Evolutionary conservation across 2,888 invertebrate species (phyloP).

Genomic region (Globia sparganii): DNA sequence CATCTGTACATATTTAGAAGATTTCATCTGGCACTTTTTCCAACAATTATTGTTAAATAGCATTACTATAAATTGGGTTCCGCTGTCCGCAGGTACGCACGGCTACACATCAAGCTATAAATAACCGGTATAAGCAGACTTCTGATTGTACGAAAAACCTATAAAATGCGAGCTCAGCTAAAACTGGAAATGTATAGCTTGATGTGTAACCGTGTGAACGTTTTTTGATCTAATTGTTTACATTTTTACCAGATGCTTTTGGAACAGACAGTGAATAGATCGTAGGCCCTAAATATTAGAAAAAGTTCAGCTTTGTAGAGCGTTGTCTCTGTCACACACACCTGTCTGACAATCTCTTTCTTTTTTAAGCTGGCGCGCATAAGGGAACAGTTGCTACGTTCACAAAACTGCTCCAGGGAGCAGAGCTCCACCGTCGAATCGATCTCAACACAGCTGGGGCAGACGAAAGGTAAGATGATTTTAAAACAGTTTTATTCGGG

Average conservation of each 20-base stretch:
- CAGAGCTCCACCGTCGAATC: slow-evolving; percentile 66
- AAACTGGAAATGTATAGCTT: no score
- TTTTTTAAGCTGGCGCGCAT: slow-evolving; percentile 71
- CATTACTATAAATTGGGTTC: no score
- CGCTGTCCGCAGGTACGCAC: no score
- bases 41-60: background rate
- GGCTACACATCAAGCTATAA: no score
- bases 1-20: background rate
- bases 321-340: background rate
- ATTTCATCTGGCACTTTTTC: background rate
- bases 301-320: background rate
- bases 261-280: background rate
- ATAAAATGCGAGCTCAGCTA: no score
- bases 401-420: slow-evolving; percentile 65
- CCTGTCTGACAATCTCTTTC: background rate
- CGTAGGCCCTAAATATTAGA: background rate
- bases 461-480: slow-evolving; percentile 73
- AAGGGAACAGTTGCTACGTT: slow-evolving; percentile 65
- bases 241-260: background rate
- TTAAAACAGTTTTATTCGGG: background rate
- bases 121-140: no score
- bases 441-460: slow-evolving; percentile 69
- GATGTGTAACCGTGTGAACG: no score
- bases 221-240: background rate
- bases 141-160: no score